These are phyloP conservation scores for Athalia circularis DNA, from an alignment of 2,888 invertebrate species.

Conservation along the genomic window DNA sequence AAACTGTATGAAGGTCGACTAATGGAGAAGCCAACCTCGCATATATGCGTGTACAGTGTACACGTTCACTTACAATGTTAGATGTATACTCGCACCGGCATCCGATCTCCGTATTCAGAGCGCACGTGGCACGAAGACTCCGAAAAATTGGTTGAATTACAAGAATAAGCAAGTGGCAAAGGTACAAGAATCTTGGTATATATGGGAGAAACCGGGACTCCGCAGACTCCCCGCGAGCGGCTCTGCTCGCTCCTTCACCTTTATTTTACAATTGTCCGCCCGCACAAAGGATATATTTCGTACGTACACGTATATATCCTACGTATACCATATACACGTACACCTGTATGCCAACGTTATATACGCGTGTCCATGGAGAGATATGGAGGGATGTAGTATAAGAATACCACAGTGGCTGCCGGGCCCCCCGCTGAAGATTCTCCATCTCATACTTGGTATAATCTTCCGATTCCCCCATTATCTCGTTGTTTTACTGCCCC, in stretches of 20 bases:
- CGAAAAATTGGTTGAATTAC: slow-evolving; percentile 36
- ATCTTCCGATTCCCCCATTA: slow-evolving; percentile 69
- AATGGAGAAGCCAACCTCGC: background rate
- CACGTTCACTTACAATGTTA: too few species aligned
- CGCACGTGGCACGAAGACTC: background rate
- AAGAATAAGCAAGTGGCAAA: slow-evolving; percentile 39
- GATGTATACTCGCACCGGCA: background rate
- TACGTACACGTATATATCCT: background rate
- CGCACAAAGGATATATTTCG: slow-evolving; percentile 35
- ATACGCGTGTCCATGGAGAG: slow-evolving; percentile 37
- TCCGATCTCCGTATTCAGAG: slow-evolving; percentile 8
- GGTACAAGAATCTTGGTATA: background rate
- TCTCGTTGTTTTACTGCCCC: slow-evolving; percentile 67
- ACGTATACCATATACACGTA: background rate
- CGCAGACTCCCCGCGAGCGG: background rate
- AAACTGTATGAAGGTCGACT: background rate
- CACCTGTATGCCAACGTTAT: background rate
- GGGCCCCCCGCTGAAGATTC: slow-evolving; percentile 28
- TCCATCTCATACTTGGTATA: slow-evolving; percentile 57
- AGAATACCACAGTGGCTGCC: slow-evolving; percentile 15
- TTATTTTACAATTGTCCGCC: slow-evolving; percentile 27
- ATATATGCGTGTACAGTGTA: background rate
- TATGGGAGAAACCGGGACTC: too few species aligned
- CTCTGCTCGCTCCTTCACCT: slow-evolving; percentile 32
- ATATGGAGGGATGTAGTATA: slow-evolving; percentile 15